Evolutionary conservation across 2,113 vertebrate genomes (phyloP), one percentile per base, ranked within the genome.

Genomic region (Aptenodytes patagonicus): DNA sequence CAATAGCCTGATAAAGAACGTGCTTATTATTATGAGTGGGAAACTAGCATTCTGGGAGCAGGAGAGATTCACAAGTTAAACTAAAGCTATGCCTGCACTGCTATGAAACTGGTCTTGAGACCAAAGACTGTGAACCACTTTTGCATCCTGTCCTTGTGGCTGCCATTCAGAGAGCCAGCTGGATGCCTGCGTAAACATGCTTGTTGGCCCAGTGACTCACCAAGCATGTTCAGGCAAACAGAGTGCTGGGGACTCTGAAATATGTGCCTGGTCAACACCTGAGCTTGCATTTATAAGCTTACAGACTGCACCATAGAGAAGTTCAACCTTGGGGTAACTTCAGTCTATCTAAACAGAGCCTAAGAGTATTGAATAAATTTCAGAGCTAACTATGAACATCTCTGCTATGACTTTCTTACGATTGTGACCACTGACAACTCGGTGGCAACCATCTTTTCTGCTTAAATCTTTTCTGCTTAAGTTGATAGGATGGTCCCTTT

Each of bases 261-360:
- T 66, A 55, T 11, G 24, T 60, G 32, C 46, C 89, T 82, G 65
- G 36, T 87, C 84, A 87, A 96, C 72, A 94, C 34, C 55, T 80
- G 65, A 79, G 81, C 77, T 89, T 94, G 91, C 81, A 91, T 94
- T 94, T 79, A 52, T 93, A 93, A 94, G 69, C 60, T 72, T 84
- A 40, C 13, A 76, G 42, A 71, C 51, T 82, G 60, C 7, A 71
- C n/a, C 38, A 62, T 2, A 36, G 44, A 57, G 18, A 95, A 89
- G 76, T 75, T 89, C 0, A 20, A 87, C 87, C 89, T 95, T 97
- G 87, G 11, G 61, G 17, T 79, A 89, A 38, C 77, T 95, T 88
- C 61, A 82, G 73, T 91, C 84, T 94, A 40, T 89, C 87, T 79
- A 93, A 94, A 93, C 73, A 44, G 61, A 93, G 28, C 11, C 51